These are phyloP conservation scores for Busseola fusca DNA, from an alignment of 2,888 invertebrate species.

Conservation along the genomic window DNA sequence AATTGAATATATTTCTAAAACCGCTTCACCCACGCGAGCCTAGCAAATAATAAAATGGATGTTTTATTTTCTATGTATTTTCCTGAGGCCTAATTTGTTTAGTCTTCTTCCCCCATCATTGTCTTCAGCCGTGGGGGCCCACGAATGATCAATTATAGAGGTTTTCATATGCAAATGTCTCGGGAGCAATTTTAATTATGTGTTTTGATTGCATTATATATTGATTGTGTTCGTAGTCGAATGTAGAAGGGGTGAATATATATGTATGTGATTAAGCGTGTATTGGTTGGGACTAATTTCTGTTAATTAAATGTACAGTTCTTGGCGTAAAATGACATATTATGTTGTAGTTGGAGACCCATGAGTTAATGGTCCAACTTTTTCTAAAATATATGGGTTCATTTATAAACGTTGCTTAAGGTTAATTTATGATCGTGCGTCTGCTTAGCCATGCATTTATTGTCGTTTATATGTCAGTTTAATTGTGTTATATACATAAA, in stretches of 20 bases:
- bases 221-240: constrained; percentile 82
- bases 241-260: constrained; percentile 67
- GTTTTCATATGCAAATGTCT: constrained; percentile 87
- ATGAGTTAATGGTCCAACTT: no score
- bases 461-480: background rate
- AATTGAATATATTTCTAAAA: background rate
- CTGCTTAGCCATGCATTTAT: background rate
- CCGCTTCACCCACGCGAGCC: constrained; percentile 3
- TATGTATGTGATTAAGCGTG: constrained; percentile 64
- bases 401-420: background rate
- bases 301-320: constrained; percentile 14
- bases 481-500: background rate
- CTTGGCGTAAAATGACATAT: background rate
- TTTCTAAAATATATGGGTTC: background rate
- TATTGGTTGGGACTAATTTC: constrained; percentile 42
- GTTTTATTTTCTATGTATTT: constrained; percentile 55
- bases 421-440: background rate
- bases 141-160: constrained; percentile 84
- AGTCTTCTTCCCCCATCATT: constrained; percentile 66
- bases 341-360: background rate
- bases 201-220: constrained; percentile 85
- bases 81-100: constrained; percentile 76
- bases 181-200: constrained; percentile 86
- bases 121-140: constrained; percentile 69
- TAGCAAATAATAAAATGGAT: constrained; percentile 47